A percentile compares a stretch with the other conserved stretches of the same genome.
Conservation (phyloP, 2,113 vertebrate genomes). For the Carassius auratus region DNA sequence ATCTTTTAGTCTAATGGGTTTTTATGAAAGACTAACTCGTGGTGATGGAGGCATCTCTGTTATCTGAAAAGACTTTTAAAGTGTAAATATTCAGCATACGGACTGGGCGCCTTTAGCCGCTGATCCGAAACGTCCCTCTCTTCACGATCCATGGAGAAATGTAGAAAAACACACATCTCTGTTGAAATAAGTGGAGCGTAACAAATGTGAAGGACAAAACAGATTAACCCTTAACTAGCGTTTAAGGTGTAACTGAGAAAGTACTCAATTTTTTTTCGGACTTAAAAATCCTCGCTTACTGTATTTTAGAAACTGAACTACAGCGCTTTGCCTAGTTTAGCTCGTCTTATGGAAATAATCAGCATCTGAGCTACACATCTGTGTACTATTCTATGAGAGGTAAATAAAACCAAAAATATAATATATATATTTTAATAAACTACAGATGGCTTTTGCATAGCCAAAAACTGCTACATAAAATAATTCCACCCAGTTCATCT, state of each 20-base stretch:
- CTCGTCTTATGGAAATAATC: conserved; percentile 54
- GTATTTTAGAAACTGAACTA: conserved; percentile 52
- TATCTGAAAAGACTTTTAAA: neutral
- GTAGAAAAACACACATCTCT: conserved; percentile 11
- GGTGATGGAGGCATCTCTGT: conserved; percentile 9
- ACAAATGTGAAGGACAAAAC: conserved; percentile 17
- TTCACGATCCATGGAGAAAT: neutral
- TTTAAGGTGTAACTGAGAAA: conserved; percentile 53
- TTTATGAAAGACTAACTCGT: neutral
- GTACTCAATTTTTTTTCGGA: conserved; percentile 49
- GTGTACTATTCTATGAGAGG: conserved; percentile 54
- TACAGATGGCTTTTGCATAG: conserved; percentile 38
- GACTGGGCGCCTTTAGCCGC: conserved; percentile 7
- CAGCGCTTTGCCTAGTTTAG: conserved; percentile 49
- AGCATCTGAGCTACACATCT: conserved; percentile 50
- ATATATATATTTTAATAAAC: conserved; percentile 41
- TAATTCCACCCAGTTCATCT: conserved; percentile 13
- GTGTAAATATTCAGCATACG: neutral
- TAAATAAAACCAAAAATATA: conserved; percentile 41
- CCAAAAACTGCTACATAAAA: conserved; percentile 37
- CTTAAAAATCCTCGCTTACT: conserved; percentile 43
- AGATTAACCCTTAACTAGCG: conserved; percentile 35
- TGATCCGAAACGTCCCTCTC: conserved; percentile 4
- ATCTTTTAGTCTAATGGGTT: neutral
- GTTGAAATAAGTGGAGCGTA: conserved; percentile 9